Base-by-base conservation (phyloP, 2,888 invertebrate genomes). In the Belgica antarctica region DNA sequence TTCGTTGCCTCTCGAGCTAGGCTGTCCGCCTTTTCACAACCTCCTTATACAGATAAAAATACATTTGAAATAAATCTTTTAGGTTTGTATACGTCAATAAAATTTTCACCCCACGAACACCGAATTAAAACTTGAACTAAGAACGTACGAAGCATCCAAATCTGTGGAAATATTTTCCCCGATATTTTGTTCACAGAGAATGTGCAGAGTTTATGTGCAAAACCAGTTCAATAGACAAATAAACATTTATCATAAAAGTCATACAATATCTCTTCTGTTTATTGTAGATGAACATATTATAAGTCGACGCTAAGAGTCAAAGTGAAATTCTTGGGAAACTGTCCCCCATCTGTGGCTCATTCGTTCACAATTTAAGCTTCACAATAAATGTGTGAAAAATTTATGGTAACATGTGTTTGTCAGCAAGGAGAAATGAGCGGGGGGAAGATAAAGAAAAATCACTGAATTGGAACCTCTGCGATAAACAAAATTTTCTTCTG, bases 391-490 rank as follows among this genome's bases (percentile, higher is more conserved):
- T 27, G 27, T 27, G 24, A 68, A 57, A 68, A 68, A 68, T 68
- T 68, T 17, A 68, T 31, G 68, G 68, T 68, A 68, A 68, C 68
- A 68, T 68, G 68, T 68, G 68, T 68, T 68, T 19, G 28, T 28
- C 22, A 24, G 15, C 52, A 52, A 22, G 12, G 22, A 22, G 22
- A 52, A 52, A 10, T 52, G 34, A 68, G 68, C n/a, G n/a, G n/a
- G n/a, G n/a, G n/a, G n/a, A n/a, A n/a, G n/a, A n/a, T n/a, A n/a
- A n/a, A n/a, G 19, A 68, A 27, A 68, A 68, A 57, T 68, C 68
- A 68, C 19, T 68, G 68, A 68, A 68, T 68, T 68, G 68, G 68
- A 68, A 68, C 57, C 47, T 68, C 47, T 52, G 52, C 57, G 68
- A 68, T 68, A 68, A 68, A 68, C 68, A 68, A 46, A 47, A 47